These are phyloP conservation scores for Diplolepis rosae DNA, from an alignment of 2,888 invertebrate species.

Conservation along the genomic window DNA sequence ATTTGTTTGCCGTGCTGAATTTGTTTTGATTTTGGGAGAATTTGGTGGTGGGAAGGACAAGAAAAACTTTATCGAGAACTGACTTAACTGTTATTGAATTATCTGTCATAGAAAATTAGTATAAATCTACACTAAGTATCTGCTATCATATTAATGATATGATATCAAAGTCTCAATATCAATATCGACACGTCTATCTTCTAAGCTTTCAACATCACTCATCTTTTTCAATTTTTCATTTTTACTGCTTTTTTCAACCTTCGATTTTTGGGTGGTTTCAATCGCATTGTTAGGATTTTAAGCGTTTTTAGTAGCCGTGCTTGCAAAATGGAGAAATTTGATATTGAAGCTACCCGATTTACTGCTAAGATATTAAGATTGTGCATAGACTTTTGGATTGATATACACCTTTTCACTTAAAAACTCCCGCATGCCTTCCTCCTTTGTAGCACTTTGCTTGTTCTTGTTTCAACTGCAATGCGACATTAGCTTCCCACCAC, in stretches of 20 bases:
- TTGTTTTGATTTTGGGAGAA: slow-evolving; percentile 1
- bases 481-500: neutral
- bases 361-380: slow-evolving; percentile 50
- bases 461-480: neutral
- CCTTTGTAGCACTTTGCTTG: neutral
- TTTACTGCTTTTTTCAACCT: too few species aligned
- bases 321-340: neutral
- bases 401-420: slow-evolving; percentile 48
- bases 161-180: neutral
- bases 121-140: too few species aligned
- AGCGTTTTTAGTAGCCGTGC: neutral
- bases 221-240: too few species aligned
- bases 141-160: neutral
- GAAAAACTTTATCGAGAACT: neutral
- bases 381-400: slow-evolving; percentile 52
- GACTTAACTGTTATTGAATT: neutral
- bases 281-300: neutral
- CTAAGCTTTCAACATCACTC: too few species aligned
- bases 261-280: too few species aligned
- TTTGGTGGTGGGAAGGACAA: slow-evolving; percentile 12
- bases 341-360: slow-evolving; percentile 49
- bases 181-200: too few species aligned
- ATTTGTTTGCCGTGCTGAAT: neutral
- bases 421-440: slow-evolving; percentile 19
- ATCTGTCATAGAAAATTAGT: too few species aligned